Evolutionary conservation across 53 echinoderm and acorn worm genomes (phyloP), one percentile per base, ranked within the genome.

Genomic region (Crossaster papposus): DNA sequence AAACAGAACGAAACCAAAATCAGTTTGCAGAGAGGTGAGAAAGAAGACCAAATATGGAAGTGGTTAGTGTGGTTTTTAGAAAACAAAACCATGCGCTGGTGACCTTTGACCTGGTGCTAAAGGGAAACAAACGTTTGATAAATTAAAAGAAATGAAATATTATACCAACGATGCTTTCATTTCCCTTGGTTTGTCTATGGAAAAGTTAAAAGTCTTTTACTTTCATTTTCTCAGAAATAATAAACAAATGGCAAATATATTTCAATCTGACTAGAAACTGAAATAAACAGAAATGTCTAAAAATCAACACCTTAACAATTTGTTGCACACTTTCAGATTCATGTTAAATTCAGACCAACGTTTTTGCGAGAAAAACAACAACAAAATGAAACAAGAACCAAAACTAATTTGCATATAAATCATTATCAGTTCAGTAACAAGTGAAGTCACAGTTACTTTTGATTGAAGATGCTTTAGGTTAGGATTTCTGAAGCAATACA

Each of bases 1-100:
- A 2, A 87, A 87, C 55, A 58, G 50, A 87, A 76, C 51, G 87
- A 87, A 75, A 77, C 62, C n/a, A 87, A 87, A 87, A 85, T 36
- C 32, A 76, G 72, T 37, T 51, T 30, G 85, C 85, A 73, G 53
- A 73, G 53, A 29, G 33, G 24, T 0, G 15, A 83, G 54, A 30
- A n/a, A 53, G 72, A 83, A 30, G 14, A 20, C 75, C 34, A 79
- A 80, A 80, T 80, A 80, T 55, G 7, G 50, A 18, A 51, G 24
- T 78, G 74, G 36, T 73, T 73, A 73, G 74, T 73, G 28, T 15
- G 24, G 34, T 33, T 33, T n/a, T 73, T 6, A 34, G 35, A 73
- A 73, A 73, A 33, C 33, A 73, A 73, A 73, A 73, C 74, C 74
- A 34, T 73, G 74, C 74, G 22, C 14, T 34, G 33, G 15, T 6